These are phyloP conservation scores for Kryptopterus vitreolus DNA, from an alignment of 2,797 vertebrate species.

Conservation along the genomic window DNA sequence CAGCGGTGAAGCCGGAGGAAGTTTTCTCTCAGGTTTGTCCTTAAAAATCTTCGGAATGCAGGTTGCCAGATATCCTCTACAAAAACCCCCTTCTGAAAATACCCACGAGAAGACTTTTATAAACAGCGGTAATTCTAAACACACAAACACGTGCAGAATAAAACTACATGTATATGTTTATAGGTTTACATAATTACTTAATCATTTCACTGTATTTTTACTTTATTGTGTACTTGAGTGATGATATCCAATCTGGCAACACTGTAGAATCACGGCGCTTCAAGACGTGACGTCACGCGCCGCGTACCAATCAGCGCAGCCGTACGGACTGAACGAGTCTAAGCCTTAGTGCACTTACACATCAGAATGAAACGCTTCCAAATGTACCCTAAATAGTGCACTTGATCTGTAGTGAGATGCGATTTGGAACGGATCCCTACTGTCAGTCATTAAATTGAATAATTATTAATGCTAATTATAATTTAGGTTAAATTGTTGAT, in stretches of 20 bases:
- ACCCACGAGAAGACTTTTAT: too few relatives aligned
- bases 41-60: background rate
- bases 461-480: background rate
- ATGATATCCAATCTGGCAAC: constrained; percentile 1
- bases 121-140: too few relatives aligned
- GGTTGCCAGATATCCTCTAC: constrained; percentile 5
- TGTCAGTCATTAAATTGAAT: background rate
- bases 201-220: too few relatives aligned
- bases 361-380: background rate
- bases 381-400: background rate
- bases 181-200: too few relatives aligned
- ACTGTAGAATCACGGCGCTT: background rate
- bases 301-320: background rate
- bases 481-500: too few relatives aligned
- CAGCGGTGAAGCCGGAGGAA: background rate
- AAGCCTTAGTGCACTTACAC: background rate
- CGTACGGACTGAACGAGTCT: background rate
- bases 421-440: background rate
- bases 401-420: background rate
- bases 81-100: too few relatives aligned
- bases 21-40: background rate
- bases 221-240: too few relatives aligned
- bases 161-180: too few relatives aligned
- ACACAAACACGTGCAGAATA: too few relatives aligned
- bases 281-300: background rate